phyloP scores from a whole-genome alignment of 1,140 invertebrate species.

The Caenorhabditis inopinata region DNA sequence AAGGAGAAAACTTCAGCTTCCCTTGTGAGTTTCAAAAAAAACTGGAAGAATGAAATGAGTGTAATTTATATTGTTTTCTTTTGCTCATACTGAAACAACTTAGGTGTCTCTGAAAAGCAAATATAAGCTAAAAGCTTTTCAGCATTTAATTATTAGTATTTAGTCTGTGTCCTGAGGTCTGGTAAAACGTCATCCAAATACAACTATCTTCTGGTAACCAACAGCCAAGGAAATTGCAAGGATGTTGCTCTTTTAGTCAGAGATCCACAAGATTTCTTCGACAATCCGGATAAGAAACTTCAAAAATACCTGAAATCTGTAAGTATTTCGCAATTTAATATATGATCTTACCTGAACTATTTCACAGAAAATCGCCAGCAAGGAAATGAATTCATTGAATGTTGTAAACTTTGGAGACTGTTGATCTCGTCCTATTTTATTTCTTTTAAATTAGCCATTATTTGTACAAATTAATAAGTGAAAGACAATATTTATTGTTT shows the following conservation, averaged over 20 bases:
- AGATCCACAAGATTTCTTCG: conserved; percentile 41
- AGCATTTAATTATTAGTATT: not conserved
- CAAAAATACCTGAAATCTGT: conserved; percentile 5
- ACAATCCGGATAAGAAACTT: not conserved
- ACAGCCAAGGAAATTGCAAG: conserved; percentile 38
- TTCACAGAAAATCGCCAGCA: conserved; percentile 5
- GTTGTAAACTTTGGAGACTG: conserved; percentile 10
- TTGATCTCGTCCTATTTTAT: not conserved
- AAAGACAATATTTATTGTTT: not conserved
- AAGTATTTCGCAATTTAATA: not conserved
- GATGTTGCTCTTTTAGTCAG: conserved; percentile 38
- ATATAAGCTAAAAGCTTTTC: no score
- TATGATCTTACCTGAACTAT: not conserved
- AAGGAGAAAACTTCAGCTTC: conserved; percentile 10
- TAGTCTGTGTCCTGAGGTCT: conserved; percentile 38
- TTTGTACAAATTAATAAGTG: conserved; percentile 20
- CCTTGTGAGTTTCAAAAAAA: not conserved
- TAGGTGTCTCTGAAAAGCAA: no score
- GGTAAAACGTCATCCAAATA: not conserved
- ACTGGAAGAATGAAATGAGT: no score
- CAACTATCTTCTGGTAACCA: conserved; percentile 5
- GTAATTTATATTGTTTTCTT: no score
- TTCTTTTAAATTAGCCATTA: not conserved
- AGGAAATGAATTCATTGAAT: conserved; percentile 16
- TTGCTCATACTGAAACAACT: no score